These are phyloP conservation scores for Montipora foliosa DNA, from an alignment of 64 coral and sea anemone species.

Conservation along the genomic window DNA sequence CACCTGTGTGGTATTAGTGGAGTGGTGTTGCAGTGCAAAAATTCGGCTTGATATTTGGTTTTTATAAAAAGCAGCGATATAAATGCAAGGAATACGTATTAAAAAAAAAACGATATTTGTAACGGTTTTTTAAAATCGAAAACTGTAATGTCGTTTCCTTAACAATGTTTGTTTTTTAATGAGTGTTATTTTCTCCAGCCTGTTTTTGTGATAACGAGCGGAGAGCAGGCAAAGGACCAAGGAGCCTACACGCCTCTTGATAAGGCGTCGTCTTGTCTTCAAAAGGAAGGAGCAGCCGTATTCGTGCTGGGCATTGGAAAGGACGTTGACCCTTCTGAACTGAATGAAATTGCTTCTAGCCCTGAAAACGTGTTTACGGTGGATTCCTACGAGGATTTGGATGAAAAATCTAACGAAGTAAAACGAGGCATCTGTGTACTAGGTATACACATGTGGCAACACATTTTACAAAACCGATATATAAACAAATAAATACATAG, in stretches of 20 bases:
- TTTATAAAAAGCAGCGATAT: too few species aligned
- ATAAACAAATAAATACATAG: too few species aligned
- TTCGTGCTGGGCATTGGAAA: slow-evolving; percentile 57
- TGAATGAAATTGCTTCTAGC: slow-evolving; percentile 38
- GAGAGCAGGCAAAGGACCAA: slow-evolving; percentile 50
- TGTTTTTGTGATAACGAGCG: slow-evolving; percentile 51
- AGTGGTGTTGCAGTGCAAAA: too few species aligned
- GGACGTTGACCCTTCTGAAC: slow-evolving; percentile 32
- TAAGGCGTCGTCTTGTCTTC: slow-evolving; percentile 30
- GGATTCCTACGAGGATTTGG: slow-evolving; percentile 39
- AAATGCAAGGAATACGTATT: too few species aligned
- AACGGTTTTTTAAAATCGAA: too few species aligned
- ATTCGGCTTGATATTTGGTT: too few species aligned
- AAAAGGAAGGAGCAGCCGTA: slow-evolving; percentile 19
- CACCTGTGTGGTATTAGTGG: too few species aligned
- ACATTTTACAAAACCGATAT: not conserved
- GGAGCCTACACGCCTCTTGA: slow-evolving; percentile 15
- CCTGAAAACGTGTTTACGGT: slow-evolving; percentile 45
- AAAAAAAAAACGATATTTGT: too few species aligned
- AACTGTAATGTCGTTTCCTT: too few species aligned
- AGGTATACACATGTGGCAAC: not conserved
- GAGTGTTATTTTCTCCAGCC: not conserved
- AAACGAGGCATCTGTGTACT: slow-evolving; percentile 3
- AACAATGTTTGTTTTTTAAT: not conserved
- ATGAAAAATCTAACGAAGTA: not conserved